Evolutionary conservation across 1,140 invertebrate species (phyloP), one percentile per base, ranked within the genome.

Genomic region (Drosophila saltans): DNA sequence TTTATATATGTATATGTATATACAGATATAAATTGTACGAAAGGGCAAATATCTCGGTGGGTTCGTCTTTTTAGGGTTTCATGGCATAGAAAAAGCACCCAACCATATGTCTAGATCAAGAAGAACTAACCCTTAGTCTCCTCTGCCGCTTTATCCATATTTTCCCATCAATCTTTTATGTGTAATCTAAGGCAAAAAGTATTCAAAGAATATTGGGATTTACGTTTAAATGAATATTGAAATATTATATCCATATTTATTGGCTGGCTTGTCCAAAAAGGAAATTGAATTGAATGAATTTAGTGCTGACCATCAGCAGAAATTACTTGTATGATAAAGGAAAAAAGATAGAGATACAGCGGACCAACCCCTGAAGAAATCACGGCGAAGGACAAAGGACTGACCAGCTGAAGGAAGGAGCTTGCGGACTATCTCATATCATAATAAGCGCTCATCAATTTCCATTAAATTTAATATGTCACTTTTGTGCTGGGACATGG

Each of bases 401-500:
- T 45, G 41, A 61, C 48, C 10, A 66, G 41, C 39, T 16, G 43
- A 40, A 56, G 45, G 24, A 56, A 36, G 11, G 43, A 41, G 52
- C 36, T 67, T 24, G 30, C 10, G 40, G 75, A 68, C 81, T 84
- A 89, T 89, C 84, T 89, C 84, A 89, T 89, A 89, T 89, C 84
- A 89, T 89, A 89, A 89, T 89, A 89, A 89, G 84, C 84, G 74
- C 84, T 89, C 84, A 89, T 89, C 84, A 89, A 89, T 89, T 89
- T 89, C 84, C 84, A 89, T 89, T 89, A 89, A 89, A 89, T 89
- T 89, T 89, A 89, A 89, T 89, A 89, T 89, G 84, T 89, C 84
- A 89, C 84, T 88, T 80, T 64, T 74, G 66, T 52, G 75, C 75
- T 78, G 74, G 74, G 61, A 73, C 74, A 70, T 72, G 64, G 73